phyloP scores from a whole-genome alignment of 2,113 vertebrate genomes.

The Ginglymostoma cirratum region DNA sequence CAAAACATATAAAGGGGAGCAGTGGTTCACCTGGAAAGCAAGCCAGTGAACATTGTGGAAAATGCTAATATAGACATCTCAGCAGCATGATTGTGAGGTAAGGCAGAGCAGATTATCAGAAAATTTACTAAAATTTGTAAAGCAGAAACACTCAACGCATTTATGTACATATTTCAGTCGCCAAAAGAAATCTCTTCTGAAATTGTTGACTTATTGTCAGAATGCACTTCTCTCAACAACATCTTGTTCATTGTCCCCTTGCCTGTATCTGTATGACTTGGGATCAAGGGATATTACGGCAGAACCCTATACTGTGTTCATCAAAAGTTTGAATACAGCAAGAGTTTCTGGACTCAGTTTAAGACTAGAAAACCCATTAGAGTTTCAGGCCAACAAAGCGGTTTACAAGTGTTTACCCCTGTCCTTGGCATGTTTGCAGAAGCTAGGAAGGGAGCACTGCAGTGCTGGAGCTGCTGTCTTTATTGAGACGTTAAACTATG shows the following conservation, averaged over 20 bases:
- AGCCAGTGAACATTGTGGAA: not conserved
- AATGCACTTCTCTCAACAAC: not conserved
- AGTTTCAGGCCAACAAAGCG: not conserved
- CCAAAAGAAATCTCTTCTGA: not conserved
- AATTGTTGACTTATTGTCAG: not conserved
- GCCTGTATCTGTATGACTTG: not conserved
- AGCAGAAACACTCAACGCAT: not conserved
- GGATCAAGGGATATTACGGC: not conserved
- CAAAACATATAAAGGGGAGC: not conserved
- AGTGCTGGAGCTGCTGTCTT: not conserved
- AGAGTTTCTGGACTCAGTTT: not conserved
- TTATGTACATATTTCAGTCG: not conserved
- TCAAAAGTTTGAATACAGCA: not conserved
- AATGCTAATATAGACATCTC: not conserved
- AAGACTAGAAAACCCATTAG: not conserved
- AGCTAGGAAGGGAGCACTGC: not conserved
- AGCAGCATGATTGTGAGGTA: not conserved
- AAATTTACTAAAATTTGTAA: not conserved
- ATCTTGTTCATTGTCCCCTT: not conserved
- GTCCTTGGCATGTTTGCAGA: not conserved
- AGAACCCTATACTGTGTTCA: not conserved
- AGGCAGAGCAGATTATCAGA: not conserved
- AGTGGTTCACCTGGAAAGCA: not conserved
- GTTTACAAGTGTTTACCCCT: not conserved
- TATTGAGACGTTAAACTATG: not conserved